Base-by-base conservation (phyloP, 2,888 invertebrate genomes). In the Anodontia alba region DNA sequence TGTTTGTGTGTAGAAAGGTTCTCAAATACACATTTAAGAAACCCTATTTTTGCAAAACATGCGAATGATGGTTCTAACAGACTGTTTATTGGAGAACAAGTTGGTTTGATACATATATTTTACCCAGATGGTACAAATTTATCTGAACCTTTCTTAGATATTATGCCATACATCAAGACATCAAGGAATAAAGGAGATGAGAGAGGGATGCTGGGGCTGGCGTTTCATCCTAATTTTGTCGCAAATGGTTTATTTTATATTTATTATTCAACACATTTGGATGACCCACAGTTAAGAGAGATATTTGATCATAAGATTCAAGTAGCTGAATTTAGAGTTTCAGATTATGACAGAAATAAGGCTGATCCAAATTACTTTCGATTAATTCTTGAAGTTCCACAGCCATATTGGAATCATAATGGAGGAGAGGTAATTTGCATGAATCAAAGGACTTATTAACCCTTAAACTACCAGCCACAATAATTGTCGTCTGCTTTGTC, bases 341-440 rank as follows among this genome's bases (percentile, higher is more conserved):
- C 75, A 8, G 17, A 51, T 5, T 49, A 68, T 12, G 77, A 93
- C 74, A 83, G 86, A 12, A 89, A 93, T 80, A 73, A 73, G 57
- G 92, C 89, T 0, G 88, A 93, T 68, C 62, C 62, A 62, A 81
- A 83, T 0, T 91, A 93, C 77, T 82, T 84, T 15, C 62, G 81
- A 74, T 77, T 91, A 31, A 73, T 94, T 0, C 26, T 94, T 15
- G 91, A 93, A 76, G 84, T 93, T 1, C 57, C 83, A 7, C 88
- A 93, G 72, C 93, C 93, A 1, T 93, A 78, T 62, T 87, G 86
- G 83, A 93, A 94, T 76, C 93, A 94, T 82, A 94, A 93, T 79
- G 93, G 93, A 7, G 94, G 94, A 57, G 91, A 93, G 92, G 94
- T 93, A 80, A 83, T 49, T 38, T n/a, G n/a, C n/a, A n/a, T n/a